Evolutionary conservation across 2,888 invertebrate genomes (phyloP), one percentile per base, ranked within the genome.

Genomic region (Mesorhabditis belari): DNA sequence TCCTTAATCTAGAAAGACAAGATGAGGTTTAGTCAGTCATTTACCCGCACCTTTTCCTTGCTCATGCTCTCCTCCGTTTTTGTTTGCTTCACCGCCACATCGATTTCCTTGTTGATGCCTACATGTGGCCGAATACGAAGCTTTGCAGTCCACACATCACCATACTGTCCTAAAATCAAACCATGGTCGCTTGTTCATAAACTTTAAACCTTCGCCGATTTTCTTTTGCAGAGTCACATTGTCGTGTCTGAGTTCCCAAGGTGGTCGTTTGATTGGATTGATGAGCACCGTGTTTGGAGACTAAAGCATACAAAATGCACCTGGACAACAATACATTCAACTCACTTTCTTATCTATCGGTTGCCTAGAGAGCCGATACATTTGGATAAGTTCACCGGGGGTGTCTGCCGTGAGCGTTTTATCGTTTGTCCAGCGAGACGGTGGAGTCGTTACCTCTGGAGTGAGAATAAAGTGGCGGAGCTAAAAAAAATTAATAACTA

Each of bases 201-300:
- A n/a, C n/a, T n/a, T n/a, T n/a, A 35, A 12, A 25, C 55, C 55
- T 6, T 23, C 55, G 5, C 55, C 55, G 17, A 55, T 27, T 27
- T 27, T 23, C n/a, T 12, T 26, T 27, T 26, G 28, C n/a, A 27
- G 12, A 0, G 4, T 17, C 19, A 55, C 26, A 17, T 26, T 12
- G 9, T 55, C 55, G 26, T 55, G 55, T 3, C 9, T 17, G 12
- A 55, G 55, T 21, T 55, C 55, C 55, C 55, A 55, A 5, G 55
- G n/a, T 6, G 55, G n/a, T 4, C 55, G 24, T 4, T 27, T 25
- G 27, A 55, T 29, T 6, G 55, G 5, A 1, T 17, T 25, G n/a
- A 24, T 27, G 25, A 55, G 26, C 28, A 25, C 9, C 19, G 24
- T 26, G 17, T 55, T 28, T 12, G 23, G 23, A 24, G 17, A 19